phyloP scores from a whole-genome alignment of 2,113 vertebrate species.

The Ophiodon elongatus region DNA sequence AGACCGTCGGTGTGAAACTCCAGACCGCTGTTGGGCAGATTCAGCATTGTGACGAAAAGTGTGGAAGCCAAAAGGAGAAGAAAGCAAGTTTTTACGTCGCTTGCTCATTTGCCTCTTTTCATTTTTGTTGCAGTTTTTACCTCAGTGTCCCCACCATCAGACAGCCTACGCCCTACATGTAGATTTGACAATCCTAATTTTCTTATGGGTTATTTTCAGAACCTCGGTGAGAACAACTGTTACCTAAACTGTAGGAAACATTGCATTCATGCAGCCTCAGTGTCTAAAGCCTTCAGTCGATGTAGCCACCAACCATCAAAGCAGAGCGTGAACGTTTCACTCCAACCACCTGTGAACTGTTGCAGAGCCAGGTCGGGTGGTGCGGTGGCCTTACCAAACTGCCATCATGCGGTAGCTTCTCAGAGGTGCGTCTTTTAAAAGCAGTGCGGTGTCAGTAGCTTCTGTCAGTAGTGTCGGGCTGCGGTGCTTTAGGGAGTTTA shows the following conservation, averaged over 20 bases:
- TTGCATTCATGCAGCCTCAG: slow-evolving; percentile 39
- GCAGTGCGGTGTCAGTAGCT: slow-evolving; percentile 71
- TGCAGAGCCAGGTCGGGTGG: slow-evolving; percentile 42
- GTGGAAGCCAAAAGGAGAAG: slow-evolving; percentile 38
- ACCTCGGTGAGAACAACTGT: slow-evolving; percentile 41
- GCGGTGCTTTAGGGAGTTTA: slow-evolving; percentile 58
- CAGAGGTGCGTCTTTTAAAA: slow-evolving; percentile 33
- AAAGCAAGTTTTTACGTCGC: slow-evolving; percentile 33
- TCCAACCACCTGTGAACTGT: slow-evolving; percentile 48
- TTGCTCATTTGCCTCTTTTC: background rate
- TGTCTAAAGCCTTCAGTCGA: slow-evolving; percentile 34
- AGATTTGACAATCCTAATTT: background rate
- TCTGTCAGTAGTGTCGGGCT: slow-evolving; percentile 61
- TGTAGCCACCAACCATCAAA: slow-evolving; percentile 46
- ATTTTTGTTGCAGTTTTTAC: slow-evolving; percentile 16
- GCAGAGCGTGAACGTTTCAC: slow-evolving; percentile 5
- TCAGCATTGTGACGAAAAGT: slow-evolving; percentile 27
- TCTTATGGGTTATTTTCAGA: slow-evolving; percentile 9
- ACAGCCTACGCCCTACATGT: background rate
- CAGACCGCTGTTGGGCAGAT: slow-evolving; percentile 29
- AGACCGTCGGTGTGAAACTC: slow-evolving; percentile 34
- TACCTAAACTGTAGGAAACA: slow-evolving; percentile 49
- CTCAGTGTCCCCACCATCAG: slow-evolving; percentile 6
- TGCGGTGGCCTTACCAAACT: slow-evolving; percentile 61
- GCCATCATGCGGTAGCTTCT: slow-evolving; percentile 58